Evolutionary conservation across 2,888 invertebrate species (phyloP), one percentile per base, ranked within the genome.

Genomic region (Trissolcus brochymenae): DNA sequence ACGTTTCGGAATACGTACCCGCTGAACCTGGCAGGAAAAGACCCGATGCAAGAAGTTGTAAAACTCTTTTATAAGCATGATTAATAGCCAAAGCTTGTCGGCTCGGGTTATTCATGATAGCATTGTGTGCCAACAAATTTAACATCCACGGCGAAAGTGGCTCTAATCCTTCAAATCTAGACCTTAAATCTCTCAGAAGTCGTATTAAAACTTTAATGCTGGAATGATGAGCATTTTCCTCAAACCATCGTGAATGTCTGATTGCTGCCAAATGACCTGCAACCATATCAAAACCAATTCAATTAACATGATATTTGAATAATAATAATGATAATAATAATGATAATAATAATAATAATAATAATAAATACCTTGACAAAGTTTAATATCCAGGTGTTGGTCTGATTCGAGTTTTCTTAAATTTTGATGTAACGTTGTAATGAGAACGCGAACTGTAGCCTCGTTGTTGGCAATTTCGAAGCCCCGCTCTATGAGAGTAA

Each of bases 71-170:
- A 85, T 46, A 99, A 0, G 98, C 98, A 59, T 95, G 93, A 85
- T 97, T 97, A 76, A 99, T 94, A 2, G 98, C 95, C 75, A 99
- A 89, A 0, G 98, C 97, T 90, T 98, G 97, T 13, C 98, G 90
- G 67, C 95, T 95, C 0, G 98, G 97, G 90, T 98, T 98, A 89
- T 97, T 98, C 95, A 98, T 96, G 81, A 98, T 96, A 75, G 97
- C 95, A 90, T 98, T 96, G 90, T 99, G 98, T 0, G 98, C 97
- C 84, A 99, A 91, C 50, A 99, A 92, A 90, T 99, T 98, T 41
- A 99, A 90, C 94, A 98, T 96, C 99, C 99, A 99, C 0, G 98
- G 96, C 0, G 96, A 96, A 7, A 99, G 91, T 0, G 97, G 95
- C 76, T 95, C 93, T 74, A 99, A 93, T 0, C 98, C 98, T 78